Base-by-base conservation (phyloP, 2,797 vertebrate genomes). In the Poecilia gillii region DNA sequence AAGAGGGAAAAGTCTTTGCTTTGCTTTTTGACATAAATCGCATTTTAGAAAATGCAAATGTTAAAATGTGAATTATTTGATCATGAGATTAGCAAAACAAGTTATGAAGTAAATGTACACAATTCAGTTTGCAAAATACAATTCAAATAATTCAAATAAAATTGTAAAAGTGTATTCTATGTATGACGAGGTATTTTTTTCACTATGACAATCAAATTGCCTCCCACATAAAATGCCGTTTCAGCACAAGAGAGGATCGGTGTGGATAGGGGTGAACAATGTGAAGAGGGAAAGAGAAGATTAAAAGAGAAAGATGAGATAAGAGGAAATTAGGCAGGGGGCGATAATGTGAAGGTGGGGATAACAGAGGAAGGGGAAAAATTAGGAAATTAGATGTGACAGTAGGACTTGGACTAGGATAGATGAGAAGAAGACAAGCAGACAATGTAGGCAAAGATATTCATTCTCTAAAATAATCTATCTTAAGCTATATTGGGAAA, bases 201-300 rank as follows among this genome's bases (percentile, higher is more conserved):
- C 25, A 51, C 20, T 11, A n/a, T 77, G 81, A 75, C 85, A 77
- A 84, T 59, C 51, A 81, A 88, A 88, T 82, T 77, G 16, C 28
- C 83, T 73, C 76, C 47, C 83, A 85, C 83, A 82, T 88, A 89
- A 91, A 90, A 85, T 51, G 78, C 79, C 79, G 74, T 31, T 66
- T 82, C 76, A 86, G 85, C 72, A 80, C 72, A 64, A 77, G 72
- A 64, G 45, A 57, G 68, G 68, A 81, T 75, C 64, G 57, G 78
- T 75, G 53, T 28, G 28, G 49, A 41, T 70, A 75, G 74, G 74
- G 55, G 71, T 18, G 9, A 78, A 31, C 55, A 85, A 81, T 81
- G 74, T 72, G 11, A 87, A 89, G 71, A 76, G 51, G 76, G 81
- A 81, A 82, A 84, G 75, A 81, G 51, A 76, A 76, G 77, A 81